phyloP scores from a whole-genome alignment of 2,888 invertebrate species.

The Lasius platythorax region DNA sequence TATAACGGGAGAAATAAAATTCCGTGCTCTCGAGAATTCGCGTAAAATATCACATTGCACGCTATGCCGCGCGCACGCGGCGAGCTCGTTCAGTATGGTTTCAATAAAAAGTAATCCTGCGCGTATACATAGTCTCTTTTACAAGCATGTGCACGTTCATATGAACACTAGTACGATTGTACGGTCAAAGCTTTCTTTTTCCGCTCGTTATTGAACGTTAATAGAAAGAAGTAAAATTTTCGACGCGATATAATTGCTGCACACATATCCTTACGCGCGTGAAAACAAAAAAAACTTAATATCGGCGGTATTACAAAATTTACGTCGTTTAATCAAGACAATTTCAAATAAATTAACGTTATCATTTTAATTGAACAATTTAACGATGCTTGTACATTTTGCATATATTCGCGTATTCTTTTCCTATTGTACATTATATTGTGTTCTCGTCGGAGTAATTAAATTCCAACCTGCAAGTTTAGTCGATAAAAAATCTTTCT shows the following conservation, averaged over 20 bases:
- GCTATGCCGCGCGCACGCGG: conserved; percentile 56
- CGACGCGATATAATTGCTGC: conserved; percentile 50
- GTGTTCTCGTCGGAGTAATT: background rate
- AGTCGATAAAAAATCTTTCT: conserved; percentile 3
- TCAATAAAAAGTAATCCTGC: conserved; percentile 69
- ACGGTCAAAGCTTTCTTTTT: conserved; percentile 40
- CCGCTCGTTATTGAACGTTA: conserved; percentile 63
- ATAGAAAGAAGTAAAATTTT: conserved; percentile 56
- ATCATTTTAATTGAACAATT: conserved; percentile 22
- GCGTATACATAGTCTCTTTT: conserved; percentile 56
- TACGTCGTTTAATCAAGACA: conserved; percentile 33
- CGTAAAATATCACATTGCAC: conserved; percentile 65
- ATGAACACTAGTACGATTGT: conserved; percentile 61
- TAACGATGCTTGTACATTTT: background rate
- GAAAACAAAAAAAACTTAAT: background rate
- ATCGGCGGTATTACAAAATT: conserved; percentile 30
- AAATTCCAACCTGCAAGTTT: conserved; percentile 19
- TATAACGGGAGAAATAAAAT: conserved; percentile 45
- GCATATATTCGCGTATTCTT: background rate
- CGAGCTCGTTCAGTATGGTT: conserved; percentile 59
- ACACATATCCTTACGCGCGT: background rate
- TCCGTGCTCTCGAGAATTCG: conserved; percentile 58
- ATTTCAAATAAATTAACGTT: conserved; percentile 33
- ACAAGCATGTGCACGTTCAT: conserved; percentile 54
- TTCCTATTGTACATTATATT: background rate